Percentiles rank a stretch among this genome's conserved stretches.
phyloP scores from a whole-genome alignment of 1,140 invertebrate species.

The Eueides isabella region DNA sequence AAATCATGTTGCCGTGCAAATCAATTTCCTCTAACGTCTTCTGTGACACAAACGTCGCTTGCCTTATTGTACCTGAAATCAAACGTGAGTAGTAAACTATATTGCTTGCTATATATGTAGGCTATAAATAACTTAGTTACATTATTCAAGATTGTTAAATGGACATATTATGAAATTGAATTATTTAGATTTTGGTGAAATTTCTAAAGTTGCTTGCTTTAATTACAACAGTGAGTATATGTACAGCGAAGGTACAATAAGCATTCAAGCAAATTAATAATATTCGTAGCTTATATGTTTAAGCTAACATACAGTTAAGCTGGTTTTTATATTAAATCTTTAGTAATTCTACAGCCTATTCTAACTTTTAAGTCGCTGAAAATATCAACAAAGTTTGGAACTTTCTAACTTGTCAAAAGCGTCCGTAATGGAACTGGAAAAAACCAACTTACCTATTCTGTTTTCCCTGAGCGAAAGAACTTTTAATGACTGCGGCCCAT shows the following conservation, averaged over 20 bases:
- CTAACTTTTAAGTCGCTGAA: background rate
- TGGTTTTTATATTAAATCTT: background rate
- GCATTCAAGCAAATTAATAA: background rate
- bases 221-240: background rate
- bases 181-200: background rate
- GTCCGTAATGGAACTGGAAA: constrained; percentile 34
- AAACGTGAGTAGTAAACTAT: background rate
- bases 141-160: background rate
- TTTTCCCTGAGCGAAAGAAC: constrained; percentile 89
- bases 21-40: constrained; percentile 87
- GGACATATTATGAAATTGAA: background rate
- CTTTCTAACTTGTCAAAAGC: constrained; percentile 32
- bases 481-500: constrained; percentile 88
- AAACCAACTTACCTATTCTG: constrained; percentile 87
- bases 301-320: background rate
- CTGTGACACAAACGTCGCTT: constrained; percentile 86
- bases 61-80: constrained; percentile 84
- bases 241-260: background rate
- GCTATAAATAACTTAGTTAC: background rate
- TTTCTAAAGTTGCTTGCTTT: background rate
- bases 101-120: background rate
- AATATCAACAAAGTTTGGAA: constrained; percentile 16
- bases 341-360: background rate
- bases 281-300: background rate
- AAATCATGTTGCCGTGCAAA: constrained; percentile 89